Evolutionary conservation across 2,888 invertebrate species (phyloP).

Genomic region (Tethea ocularis): DNA sequence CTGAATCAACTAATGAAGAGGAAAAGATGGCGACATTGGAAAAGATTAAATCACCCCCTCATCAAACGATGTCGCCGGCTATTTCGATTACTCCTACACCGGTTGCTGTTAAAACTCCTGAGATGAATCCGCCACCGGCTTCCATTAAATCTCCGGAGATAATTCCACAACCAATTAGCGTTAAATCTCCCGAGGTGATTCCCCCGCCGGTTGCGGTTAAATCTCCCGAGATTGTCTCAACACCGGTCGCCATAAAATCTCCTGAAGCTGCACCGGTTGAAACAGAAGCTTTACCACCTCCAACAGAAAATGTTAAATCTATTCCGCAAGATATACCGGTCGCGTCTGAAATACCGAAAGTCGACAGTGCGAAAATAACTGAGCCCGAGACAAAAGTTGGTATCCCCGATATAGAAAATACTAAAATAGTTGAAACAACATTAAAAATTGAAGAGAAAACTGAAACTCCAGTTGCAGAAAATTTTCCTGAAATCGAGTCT

Average conservation of each 20-base stretch:
- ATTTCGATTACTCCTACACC: conserved; percentile 58
- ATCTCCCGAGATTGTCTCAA: conserved; percentile 17
- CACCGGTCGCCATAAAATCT: conserved; percentile 43
- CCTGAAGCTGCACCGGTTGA: conserved; percentile 59
- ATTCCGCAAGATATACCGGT: conserved; percentile 53
- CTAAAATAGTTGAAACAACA: conserved; percentile 21
- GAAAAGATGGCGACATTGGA: conserved; percentile 65
- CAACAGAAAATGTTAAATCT: conserved; percentile 56
- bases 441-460: conserved; percentile 3
- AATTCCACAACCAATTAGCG: conserved; percentile 8
- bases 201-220: conserved; percentile 43
- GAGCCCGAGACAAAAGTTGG: conserved; percentile 10
- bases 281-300: conserved; percentile 63
- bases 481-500: conserved; percentile 14
- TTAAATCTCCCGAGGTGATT: conserved; percentile 56
- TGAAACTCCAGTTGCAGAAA: neutral
- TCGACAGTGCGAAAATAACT: conserved; percentile 20
- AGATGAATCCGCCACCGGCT: conserved; percentile 41
- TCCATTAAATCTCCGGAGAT: conserved; percentile 21
- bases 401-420: conserved; percentile 16
- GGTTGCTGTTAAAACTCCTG: conserved; percentile 30
- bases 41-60: conserved; percentile 65
- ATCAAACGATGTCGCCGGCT: conserved; percentile 49
- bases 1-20: conserved; percentile 63
- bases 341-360: conserved; percentile 50